phyloP scores from a whole-genome alignment of 2,113 vertebrate species.

The Trematomus loennbergii region DNA sequence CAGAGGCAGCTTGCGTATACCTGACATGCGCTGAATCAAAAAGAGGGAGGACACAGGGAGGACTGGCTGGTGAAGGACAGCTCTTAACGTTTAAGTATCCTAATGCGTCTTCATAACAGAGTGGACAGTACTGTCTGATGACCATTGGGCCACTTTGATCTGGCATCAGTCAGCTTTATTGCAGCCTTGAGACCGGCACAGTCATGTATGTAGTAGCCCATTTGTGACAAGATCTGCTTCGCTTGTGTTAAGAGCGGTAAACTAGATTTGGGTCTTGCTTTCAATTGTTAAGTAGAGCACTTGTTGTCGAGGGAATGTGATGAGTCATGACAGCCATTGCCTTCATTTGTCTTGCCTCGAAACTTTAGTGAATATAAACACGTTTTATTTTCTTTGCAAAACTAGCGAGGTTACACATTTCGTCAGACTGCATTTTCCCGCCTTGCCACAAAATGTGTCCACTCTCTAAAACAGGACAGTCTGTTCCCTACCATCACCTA shows the following conservation, averaged over 20 bases:
- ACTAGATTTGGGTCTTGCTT: background rate
- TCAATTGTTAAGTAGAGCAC: background rate
- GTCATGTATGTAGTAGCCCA: background rate
- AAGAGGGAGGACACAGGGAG: background rate
- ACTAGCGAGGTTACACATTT: background rate
- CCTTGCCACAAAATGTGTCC: background rate
- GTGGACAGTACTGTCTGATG: slow-evolving; percentile 29
- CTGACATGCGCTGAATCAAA: slow-evolving; percentile 17
- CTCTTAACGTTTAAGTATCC: slow-evolving; percentile 31
- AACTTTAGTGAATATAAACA: background rate
- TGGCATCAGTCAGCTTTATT: slow-evolving; percentile 53
- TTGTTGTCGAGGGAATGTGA: background rate
- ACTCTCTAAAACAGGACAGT: background rate
- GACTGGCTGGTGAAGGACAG: slow-evolving; percentile 33
- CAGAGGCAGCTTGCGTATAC: background rate
- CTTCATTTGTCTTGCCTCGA: background rate
- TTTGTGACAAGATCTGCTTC: background rate
- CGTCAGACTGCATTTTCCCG: background rate
- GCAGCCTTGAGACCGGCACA: slow-evolving; percentile 25
- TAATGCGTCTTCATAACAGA: slow-evolving; percentile 45
- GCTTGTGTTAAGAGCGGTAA: background rate
- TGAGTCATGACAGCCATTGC: background rate
- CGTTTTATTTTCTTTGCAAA: background rate
- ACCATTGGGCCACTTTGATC: slow-evolving; percentile 31
- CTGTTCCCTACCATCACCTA: background rate